Conservation (phyloP, 2,797 vertebrate species). For the Cirrhinus molitorella region DNA sequence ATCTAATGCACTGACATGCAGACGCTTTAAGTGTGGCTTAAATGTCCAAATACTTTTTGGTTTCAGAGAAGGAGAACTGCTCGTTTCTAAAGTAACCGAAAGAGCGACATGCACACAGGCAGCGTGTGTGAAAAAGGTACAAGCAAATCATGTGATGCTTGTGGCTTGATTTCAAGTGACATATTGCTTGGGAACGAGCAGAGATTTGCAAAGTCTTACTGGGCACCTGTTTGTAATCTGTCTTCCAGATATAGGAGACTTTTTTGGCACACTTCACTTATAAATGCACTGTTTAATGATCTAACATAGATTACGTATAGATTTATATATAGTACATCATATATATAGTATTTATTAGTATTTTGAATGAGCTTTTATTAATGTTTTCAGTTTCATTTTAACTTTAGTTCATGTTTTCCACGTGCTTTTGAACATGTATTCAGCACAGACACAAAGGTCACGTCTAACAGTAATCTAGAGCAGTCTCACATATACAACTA, state of each 20-base stretch:
- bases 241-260: not conserved
- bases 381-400: not conserved
- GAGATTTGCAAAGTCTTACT: conserved; percentile 4
- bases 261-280: not conserved
- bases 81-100: not conserved
- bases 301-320: not conserved
- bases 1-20: conserved; percentile 3
- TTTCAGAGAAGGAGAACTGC: not conserved
- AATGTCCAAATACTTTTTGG: not conserved
- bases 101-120: not conserved
- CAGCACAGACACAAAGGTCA: conserved; percentile 30
- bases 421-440: not conserved
- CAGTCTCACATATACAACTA: conserved; percentile 23
- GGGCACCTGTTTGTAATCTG: conserved; percentile 8
- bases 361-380: not conserved
- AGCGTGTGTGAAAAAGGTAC: not conserved
- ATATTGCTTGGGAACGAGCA: conserved; percentile 16
- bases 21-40: not conserved
- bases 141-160: not conserved
- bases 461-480: not conserved
- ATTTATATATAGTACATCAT: not conserved
- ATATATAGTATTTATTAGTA: not conserved
- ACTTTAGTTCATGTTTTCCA: not conserved
- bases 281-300: not conserved
- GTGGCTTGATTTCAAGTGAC: conserved; percentile 16